Base-by-base conservation (phyloP, 2,113 vertebrate genomes). In the Lophotis ruficrista region DNA sequence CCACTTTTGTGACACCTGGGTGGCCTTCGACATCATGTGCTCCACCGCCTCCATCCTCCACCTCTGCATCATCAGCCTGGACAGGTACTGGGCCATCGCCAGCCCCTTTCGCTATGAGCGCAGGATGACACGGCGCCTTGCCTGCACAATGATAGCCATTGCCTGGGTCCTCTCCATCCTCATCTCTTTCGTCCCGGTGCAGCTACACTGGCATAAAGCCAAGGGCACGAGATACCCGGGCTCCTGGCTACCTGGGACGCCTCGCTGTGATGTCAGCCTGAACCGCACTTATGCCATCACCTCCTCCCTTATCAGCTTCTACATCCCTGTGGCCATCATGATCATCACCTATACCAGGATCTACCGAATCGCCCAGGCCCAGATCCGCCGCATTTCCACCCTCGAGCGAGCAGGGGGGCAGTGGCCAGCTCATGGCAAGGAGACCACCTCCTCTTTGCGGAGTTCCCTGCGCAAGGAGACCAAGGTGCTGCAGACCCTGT, bases 21-120 rank as follows among this genome's bases (percentile, higher is more conserved):
- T 98, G 68, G 98, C 98, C 38, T 99, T 98, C 0, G 98, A 98
- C 97, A 99, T 98, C 83, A 98, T 98, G 98, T 98, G 98, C 85
- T 98, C 98, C 89, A 98, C 98, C 0, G 98, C 98, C 23, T 99
- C 98, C 88, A 98, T 98, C 88, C 98, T 98, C 21, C 98, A 98
- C 91, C 97, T 99, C 87, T 98, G 98, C 96, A 98, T 99, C 90
- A 98, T 99, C 95, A 98, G 98, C 83, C 96, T 99, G 94, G 98
- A 99, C 94, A 96, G 98, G 25, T 99, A 98, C 96, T 98, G 98
- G 99, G 98, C 98, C 93, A 98, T 98, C 2, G 95, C 98, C 68
- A 98, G 98, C 82, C 98, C 98, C 35, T 99, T 99, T 61, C 97
- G 96, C 61, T 98, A 98, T 2, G 98, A 98, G 96, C 98, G 97